A percentile compares a stretch with the other conserved stretches of the same genome.
phyloP scores from a whole-genome alignment of 2,797 vertebrate genomes.

The Typhlichthys eigenmanni region DNA sequence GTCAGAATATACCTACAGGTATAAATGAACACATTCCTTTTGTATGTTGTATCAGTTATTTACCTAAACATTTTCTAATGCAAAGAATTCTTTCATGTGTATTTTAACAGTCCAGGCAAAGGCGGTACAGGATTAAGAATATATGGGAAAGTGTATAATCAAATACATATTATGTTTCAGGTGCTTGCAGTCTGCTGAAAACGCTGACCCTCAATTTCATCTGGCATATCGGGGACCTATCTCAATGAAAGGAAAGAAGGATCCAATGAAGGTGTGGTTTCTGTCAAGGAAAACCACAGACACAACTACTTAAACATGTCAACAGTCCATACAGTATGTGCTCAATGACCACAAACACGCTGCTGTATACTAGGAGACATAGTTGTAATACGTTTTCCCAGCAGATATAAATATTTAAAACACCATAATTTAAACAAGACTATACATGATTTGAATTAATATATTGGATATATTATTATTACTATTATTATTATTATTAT shows the following conservation, averaged over 20 bases:
- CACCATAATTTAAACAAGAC: not conserved
- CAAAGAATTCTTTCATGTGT: not conserved
- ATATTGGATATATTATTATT: no score
- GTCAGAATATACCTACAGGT: conserved; percentile 97
- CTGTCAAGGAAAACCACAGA: conserved; percentile 87
- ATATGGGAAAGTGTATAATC: no score
- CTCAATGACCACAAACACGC: conserved; percentile 4
- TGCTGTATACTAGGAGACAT: not conserved
- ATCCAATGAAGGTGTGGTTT: conserved; percentile 99
- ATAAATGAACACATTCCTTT: conserved; percentile 50
- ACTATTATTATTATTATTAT: no score
- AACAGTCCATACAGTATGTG: conserved; percentile 9
- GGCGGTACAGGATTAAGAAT: no score
- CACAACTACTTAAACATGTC: conserved; percentile 63
- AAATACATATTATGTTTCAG: conserved; percentile 61
- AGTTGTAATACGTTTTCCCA: not conserved
- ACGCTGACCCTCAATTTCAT: conserved; percentile 93
- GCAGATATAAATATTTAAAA: not conserved
- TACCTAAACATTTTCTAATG: no score
- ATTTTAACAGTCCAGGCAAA: not conserved
- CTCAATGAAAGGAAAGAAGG: conserved; percentile 98
- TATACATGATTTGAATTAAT: no score
- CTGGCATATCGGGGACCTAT: conserved; percentile 91
- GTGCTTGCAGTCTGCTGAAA: conserved; percentile 94
- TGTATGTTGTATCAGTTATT: not conserved